Evolutionary conservation across 2,113 vertebrate species (phyloP).

Genomic region (Clarias batrachus): DNA sequence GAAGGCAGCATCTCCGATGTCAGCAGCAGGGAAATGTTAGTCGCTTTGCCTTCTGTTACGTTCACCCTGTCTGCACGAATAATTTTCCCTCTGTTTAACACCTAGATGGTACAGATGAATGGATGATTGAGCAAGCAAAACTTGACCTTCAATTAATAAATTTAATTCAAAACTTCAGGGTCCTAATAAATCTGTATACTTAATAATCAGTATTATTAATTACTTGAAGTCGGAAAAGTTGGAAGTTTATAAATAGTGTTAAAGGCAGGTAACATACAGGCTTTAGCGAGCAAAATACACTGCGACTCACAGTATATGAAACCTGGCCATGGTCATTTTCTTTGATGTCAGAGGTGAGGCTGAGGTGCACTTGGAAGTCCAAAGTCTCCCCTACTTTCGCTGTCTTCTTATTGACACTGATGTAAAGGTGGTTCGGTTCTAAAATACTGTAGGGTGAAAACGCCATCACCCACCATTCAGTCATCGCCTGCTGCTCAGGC

Average conservation of each 20-base stretch:
- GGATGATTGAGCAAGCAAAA: neutral
- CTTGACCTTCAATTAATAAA: neutral
- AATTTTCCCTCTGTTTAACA: slow-evolving; percentile 83
- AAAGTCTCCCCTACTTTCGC: slow-evolving; percentile 63
- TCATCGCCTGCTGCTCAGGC: slow-evolving; percentile 68
- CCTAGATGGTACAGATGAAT: slow-evolving; percentile 60
- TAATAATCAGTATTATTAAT: too few relatives aligned
- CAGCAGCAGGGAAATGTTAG: slow-evolving; percentile 63
- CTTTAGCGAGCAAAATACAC: neutral
- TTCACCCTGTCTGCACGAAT: slow-evolving; percentile 51
- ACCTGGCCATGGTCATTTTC: slow-evolving; percentile 51
- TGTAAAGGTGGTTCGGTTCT: slow-evolving; percentile 75
- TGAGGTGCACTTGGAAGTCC: slow-evolving; percentile 64
- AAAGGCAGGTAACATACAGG: neutral
- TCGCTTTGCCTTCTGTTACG: slow-evolving; percentile 42
- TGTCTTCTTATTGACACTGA: slow-evolving; percentile 54
- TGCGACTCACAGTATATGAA: slow-evolving; percentile 67
- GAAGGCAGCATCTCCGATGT: slow-evolving; percentile 79
- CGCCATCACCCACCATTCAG: slow-evolving; percentile 54
- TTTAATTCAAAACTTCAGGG: too few relatives aligned
- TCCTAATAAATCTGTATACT: too few relatives aligned
- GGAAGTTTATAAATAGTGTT: neutral
- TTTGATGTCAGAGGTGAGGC: neutral
- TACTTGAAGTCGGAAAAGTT: neutral
- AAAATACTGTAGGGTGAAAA: slow-evolving; percentile 53